Conservation (phyloP, 2,113 vertebrate genomes). For the Illadopsis cleaveri region DNA sequence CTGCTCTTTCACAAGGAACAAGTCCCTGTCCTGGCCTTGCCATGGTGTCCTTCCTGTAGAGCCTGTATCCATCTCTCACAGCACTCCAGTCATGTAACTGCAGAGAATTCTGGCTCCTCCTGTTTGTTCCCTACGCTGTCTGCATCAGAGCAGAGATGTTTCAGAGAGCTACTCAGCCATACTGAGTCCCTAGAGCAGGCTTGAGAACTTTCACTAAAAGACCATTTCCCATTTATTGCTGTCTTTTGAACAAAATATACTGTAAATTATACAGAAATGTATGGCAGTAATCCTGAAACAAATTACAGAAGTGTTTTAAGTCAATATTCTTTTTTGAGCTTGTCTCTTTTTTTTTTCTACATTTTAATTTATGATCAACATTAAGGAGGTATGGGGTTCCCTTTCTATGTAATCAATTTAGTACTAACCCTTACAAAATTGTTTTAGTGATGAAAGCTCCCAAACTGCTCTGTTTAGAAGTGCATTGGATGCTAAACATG, state of each 20-base stretch:
- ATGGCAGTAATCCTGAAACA: neutral
- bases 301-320: neutral
- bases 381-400: neutral
- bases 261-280: neutral
- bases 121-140: fast-evolving
- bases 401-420: neutral
- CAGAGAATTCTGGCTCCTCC: neutral
- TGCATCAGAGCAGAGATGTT: neutral
- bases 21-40: neutral
- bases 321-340: neutral
- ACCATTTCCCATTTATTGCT: neutral
- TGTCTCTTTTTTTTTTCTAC: neutral
- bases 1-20: neutral
- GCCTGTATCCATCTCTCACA: neutral
- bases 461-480: neutral
- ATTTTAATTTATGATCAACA: neutral
- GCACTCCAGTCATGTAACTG: neutral
- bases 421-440: neutral
- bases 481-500: neutral
- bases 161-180: neutral
- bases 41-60: neutral
- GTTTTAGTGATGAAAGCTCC: neutral
- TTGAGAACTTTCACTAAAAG: neutral
- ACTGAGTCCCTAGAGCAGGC: neutral
- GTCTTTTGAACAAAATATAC: constrained; percentile 14